These are phyloP conservation scores for Cyphomyrus discorhynchus DNA, from an alignment of 2,113 vertebrate genomes.

Conservation along the genomic window DNA sequence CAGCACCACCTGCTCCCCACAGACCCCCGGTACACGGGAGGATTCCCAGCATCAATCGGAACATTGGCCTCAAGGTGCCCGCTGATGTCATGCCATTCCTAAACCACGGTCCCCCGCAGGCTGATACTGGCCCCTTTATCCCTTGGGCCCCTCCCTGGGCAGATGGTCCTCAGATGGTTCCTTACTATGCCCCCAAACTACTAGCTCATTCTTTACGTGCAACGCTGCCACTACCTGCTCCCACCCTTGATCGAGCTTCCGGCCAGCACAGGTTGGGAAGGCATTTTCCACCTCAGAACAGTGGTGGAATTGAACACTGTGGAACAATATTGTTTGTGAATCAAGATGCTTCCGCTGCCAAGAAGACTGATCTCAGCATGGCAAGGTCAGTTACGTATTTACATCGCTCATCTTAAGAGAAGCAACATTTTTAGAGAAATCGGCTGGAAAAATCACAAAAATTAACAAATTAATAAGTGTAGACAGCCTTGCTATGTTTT, in stretches of 20 bases:
- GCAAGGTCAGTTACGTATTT: slow-evolving; percentile 8
- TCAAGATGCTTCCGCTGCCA: neutral
- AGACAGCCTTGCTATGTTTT: neutral
- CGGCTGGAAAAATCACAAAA: neutral
- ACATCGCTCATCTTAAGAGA: neutral
- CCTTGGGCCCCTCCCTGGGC: slow-evolving; percentile 21
- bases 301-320: neutral
- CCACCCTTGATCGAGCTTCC: neutral
- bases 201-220: slow-evolving; percentile 1
- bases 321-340: neutral
- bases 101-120: slow-evolving; percentile 25
- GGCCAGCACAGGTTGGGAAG: neutral
- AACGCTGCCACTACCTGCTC: neutral
- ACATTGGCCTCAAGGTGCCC: slow-evolving; percentile 19
- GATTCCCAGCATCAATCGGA: slow-evolving; percentile 29
- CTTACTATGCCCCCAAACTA: neutral
- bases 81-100: slow-evolving; percentile 24
- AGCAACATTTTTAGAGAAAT: neutral
- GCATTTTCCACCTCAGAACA: neutral
- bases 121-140: slow-evolving; percentile 14
- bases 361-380: neutral
- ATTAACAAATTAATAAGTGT: neutral
- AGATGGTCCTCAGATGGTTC: neutral
- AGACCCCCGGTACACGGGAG: neutral
- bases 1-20: neutral